Evolutionary conservation across 2,888 invertebrate genomes (phyloP).

Genomic region (Cosmia pyralina): DNA sequence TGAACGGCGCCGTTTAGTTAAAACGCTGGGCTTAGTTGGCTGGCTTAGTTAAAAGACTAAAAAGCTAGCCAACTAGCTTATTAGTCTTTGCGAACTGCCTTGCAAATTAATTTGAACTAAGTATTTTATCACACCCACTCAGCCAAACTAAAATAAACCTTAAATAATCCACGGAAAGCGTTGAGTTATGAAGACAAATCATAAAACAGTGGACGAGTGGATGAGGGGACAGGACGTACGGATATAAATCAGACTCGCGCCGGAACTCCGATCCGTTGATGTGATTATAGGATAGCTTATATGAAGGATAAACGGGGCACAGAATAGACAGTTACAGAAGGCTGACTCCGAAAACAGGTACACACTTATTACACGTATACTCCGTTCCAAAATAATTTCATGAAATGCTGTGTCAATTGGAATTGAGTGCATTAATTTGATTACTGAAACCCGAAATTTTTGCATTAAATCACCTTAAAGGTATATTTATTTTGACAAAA

Average conservation of each 20-base stretch:
- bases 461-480: not conserved
- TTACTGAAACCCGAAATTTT: not conserved
- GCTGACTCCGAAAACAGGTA: not conserved
- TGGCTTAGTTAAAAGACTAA: too few relatives aligned
- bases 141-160: constrained; percentile 26
- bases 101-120: not conserved
- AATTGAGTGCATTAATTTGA: not conserved
- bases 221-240: constrained; percentile 49
- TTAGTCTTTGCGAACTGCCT: too few relatives aligned
- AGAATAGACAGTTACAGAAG: constrained; percentile 5
- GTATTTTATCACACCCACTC: not conserved
- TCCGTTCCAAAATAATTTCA: not conserved
- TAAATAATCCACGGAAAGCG: constrained; percentile 17
- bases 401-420: not conserved
- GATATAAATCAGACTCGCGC: constrained; percentile 59
- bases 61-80: too few relatives aligned
- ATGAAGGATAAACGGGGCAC: constrained; percentile 16
- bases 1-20: too few relatives aligned
- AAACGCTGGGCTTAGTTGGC: too few relatives aligned
- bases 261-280: constrained; percentile 51
- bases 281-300: constrained; percentile 55
- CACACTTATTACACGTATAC: not conserved
- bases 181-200: constrained; percentile 59
- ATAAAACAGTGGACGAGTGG: constrained; percentile 50
- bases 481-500: too few relatives aligned